Base-by-base conservation (phyloP, 92 coral and sea anemone species). In the Palythoa grandis region DNA sequence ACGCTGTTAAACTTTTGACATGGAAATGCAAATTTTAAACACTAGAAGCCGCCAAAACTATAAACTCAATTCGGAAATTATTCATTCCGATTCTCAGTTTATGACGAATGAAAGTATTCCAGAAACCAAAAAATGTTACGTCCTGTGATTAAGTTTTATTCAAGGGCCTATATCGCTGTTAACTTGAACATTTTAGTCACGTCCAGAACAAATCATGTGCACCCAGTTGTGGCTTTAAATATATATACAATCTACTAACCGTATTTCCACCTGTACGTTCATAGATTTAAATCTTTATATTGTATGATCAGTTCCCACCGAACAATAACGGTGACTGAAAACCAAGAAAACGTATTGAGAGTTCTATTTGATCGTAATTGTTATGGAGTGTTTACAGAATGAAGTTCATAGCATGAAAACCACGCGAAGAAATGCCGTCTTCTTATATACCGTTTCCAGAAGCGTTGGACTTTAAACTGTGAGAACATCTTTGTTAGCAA, bases 121-220 rank as follows among this genome's bases (percentile, higher is more conserved):
- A 57, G 70, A 61, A 78, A 1, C 9, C 29, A 39, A 15, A 39
- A 78, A n/a, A 22, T 63, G 72, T 79, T 17, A 39, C 25, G 54
- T 80, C 38, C 43, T 12, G 73, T 80, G 20, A 80, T 57, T 7
- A 23, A 66, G 47, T 66, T n/a, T 7, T 8, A 22, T 15, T 43
- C 6, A 37, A 79, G 39, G n/a, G 72, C 70, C 16, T 11, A 60
- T 24, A 58, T 78, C 38, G 83, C 38, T 38, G 6, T 78, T 8
- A 17, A 47, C 53, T 61, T 10, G 63, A 50, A 63, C 39, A 11
- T 9, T 47, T 15, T n/a, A 23, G 85, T 80, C 75, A 80, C 85
- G 85, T 80, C 72, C 74, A 63, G 75, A 63, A 78, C 54, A 61
- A 80, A 53, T 67, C 56, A 47, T 80, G 61, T 66, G 63, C 74